Evolutionary conservation across 1,140 invertebrate genomes (phyloP), one percentile per base, ranked within the genome.

Genomic region (Nomia melanderi): DNA sequence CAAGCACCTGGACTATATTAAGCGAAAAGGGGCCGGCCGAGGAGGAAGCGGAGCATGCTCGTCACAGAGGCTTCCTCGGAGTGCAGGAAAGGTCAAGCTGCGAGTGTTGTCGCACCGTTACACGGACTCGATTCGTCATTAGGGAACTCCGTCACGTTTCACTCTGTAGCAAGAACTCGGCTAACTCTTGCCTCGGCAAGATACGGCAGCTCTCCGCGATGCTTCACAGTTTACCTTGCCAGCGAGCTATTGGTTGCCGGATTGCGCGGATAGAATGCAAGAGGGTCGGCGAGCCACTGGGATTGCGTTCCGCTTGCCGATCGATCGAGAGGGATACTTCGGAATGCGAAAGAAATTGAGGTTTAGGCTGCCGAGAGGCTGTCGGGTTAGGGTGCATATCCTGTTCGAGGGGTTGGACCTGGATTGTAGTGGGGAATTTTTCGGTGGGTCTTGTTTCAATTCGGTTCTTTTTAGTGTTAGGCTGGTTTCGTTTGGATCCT

Each of bases 1-100:
- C 47, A 50, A 50, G 47, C 47, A n/a, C 47, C 47, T 50, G n/a
- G 17, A 50, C 47, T 50, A 50, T 50, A 50, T 50, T 50, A 50
- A 50, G 47, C 47, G 47, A n/a, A 50, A 50, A 50, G 47, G 44
- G 20, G 47, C n/a, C n/a, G 47, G 47, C 8, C 3, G 33, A 36
- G 8, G 33, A 8, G 3, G 33, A 36, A 44, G 14, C 11, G 11
- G 41, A 50, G 47, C 47, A n/a, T n/a, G 47, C 20, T n/a, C 47
- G 47, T n/a, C 47, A 7, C 5, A n/a, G 20, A 8, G 47, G n/a
- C 47, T 50, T 50, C 47, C 47, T n/a, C 17, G 47, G 6, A 6
- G 47, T n/a, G 33, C 33, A n/a, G 47, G 20, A n/a, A 50, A n/a
- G 20, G 47, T 50, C 47, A 50, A n/a, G n/a, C 47, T n/a, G 7